Evolutionary conservation across 2,888 invertebrate species (phyloP), one percentile per base, ranked within the genome.

Genomic region (Lepetodrilus schrolli): DNA sequence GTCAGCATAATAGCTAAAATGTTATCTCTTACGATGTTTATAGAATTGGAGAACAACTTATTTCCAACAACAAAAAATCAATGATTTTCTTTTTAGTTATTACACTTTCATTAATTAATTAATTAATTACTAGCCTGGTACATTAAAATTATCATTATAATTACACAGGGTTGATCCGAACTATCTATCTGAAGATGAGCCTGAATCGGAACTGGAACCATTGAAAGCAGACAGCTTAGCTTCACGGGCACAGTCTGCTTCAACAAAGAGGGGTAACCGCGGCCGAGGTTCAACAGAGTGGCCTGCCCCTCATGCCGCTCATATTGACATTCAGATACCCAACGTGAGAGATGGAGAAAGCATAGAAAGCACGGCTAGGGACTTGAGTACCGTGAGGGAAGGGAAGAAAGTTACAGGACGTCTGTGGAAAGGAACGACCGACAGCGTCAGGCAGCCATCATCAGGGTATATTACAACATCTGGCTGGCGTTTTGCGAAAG

Each of bases 271-370:
- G 17, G 58, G 34, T 30, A 34, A 58, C 30, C 7, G 34, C 26
- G 30, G 17, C 34, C 26, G 58, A 34, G 30, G 13, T 10, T 20
- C 21, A 2, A 38, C 38, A 23, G 37, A 20, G 37, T 66, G 17
- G 66, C 43, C 66, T 66, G 37, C 37, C 47, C 43, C 43, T 47
- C n/a, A n/a, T n/a, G n/a, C n/a, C n/a, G 26, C 23, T 43, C 68
- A 68, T 5, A 10, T 68, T 43, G 68, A 38, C 7, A 47, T 68
- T 26, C 68, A 68, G 68, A 43, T 68, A 47, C 68, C 68, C 4
- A 68, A 23, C 26, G 26, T 68, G 17, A 4, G n/a, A 23, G 68
- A 68, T 5, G 47, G 47, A n/a, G 68, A 38, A n/a, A 68, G 68
- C 26, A 47, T 47, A 26, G 47, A 43, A 26, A 47, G n/a, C 21